phyloP scores from a whole-genome alignment of 2,113 vertebrate species.

The Ageneiosus marmoratus region DNA sequence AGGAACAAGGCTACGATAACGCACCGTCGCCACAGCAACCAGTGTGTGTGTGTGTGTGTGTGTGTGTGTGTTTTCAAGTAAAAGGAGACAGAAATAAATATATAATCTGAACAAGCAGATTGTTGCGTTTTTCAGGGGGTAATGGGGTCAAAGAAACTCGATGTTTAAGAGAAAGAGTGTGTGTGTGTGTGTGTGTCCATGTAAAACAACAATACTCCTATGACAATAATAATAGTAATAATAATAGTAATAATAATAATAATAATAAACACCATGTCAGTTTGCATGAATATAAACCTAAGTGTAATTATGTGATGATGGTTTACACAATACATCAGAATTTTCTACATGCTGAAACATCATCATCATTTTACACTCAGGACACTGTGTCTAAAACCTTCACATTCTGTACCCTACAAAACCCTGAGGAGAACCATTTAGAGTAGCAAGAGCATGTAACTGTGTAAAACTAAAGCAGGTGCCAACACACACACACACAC shows the following conservation, averaged over 20 bases:
- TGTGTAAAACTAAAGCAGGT: neutral
- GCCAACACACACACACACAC: neutral
- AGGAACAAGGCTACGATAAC: conserved; percentile 58
- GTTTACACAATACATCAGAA: neutral
- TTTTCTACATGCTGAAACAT: neutral
- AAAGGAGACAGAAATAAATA: conserved; percentile 23
- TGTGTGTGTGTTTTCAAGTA: conserved; percentile 25
- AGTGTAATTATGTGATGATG: neutral
- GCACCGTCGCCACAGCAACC: conserved; percentile 73
- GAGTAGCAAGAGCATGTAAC: neutral
- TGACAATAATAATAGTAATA: too few relatives aligned
- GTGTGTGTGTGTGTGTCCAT: neutral
- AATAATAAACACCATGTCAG: neutral
- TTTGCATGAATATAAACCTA: neutral
- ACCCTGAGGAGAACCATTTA: neutral
- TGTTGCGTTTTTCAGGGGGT: conserved; percentile 21
- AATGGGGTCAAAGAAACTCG: neutral
- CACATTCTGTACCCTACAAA: neutral
- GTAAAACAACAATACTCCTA: neutral
- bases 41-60: conserved; percentile 13
- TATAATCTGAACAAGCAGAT: conserved; percentile 26
- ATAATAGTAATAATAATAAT: neutral
- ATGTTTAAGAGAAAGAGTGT: neutral
- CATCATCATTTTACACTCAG: neutral
- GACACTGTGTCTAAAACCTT: neutral